These are phyloP conservation scores for Acleris emargana DNA, from an alignment of 2,888 invertebrate genomes.

Conservation along the genomic window DNA sequence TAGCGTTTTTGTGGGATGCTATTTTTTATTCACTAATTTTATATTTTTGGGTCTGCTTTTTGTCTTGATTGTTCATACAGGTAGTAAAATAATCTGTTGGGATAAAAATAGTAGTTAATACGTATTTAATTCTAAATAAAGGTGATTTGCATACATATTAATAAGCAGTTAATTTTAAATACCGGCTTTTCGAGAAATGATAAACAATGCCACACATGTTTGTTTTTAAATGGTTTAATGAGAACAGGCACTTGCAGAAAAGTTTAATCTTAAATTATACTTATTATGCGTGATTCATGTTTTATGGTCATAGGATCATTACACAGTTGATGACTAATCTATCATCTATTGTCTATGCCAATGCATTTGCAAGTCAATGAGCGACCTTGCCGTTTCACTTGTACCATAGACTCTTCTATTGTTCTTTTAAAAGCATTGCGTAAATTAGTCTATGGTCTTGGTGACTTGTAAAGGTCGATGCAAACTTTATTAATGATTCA, in stretches of 20 bases:
- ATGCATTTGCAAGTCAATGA: constrained; percentile 33
- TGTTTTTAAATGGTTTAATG: too few species aligned
- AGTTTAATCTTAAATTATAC: background rate
- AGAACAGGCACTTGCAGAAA: too few species aligned
- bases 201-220: too few species aligned
- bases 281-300: background rate
- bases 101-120: too few species aligned
- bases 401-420: constrained; percentile 22
- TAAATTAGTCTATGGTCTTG: constrained; percentile 11
- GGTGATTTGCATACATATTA: too few species aligned
- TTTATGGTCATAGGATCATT: background rate
- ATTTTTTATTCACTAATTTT: background rate
- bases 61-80: background rate
- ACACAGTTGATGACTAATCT: constrained; percentile 25
- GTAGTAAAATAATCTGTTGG: background rate
- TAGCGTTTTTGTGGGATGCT: constrained; percentile 1
- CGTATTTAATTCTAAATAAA: too few species aligned
- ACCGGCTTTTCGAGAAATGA: too few species aligned
- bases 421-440: constrained; percentile 31
- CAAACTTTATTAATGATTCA: background rate
- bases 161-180: too few species aligned
- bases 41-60: too few species aligned
- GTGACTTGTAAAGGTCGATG: background rate
- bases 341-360: constrained; percentile 25
- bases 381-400: constrained; percentile 35